Evolutionary conservation across 2,797 vertebrate species (phyloP), one percentile per base, ranked within the genome.

Genomic region (Chloroceryle inda): DNA sequence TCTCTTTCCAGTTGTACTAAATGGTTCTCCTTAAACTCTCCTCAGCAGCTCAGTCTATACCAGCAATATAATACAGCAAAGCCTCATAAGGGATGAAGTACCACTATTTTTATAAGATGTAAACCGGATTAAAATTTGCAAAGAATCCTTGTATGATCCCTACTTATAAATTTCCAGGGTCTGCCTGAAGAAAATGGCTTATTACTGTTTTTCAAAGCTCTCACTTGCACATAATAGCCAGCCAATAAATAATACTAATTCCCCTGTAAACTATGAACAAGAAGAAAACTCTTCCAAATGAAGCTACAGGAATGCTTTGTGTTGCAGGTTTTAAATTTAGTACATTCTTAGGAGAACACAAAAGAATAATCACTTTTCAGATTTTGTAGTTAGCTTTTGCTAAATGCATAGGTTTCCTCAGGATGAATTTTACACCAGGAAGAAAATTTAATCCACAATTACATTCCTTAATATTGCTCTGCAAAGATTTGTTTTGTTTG

Each of bases 151-250:
- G 18, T 75, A 42, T 79, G 84, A 86, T 93, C 66, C 50, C 66
- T 91, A 21, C 80, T 79, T 85, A 59, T 5, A 89, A 87, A 81
- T 40, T 94, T 90, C 52, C 77, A 78, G 49, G 20, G 44, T 81
- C 75, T 92, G 66, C 35, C 58, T 59, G 63, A 87, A 85, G 50
- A 91, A 91, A 94, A 92, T 81, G n/a, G 42, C 52, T 92, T 94
- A 63, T 85, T 87, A 45, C 38, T 44, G 33, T 56, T 92, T 94
- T 74, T 83, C 38, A 71, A 9, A 79, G 38, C 42, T 85, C 67
- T 81, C 42, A 33, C 50, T 92, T 86, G 35, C 44, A 23, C 37
- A 29, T 24, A 88, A 69, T 66, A 45, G 37, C 31, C 35, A 83
- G 40, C 42, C 55, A 94, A 53, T 63, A 85, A 80, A 47, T 85